phyloP scores from a whole-genome alignment of 2,113 vertebrate genomes.

The Callocephalon fimbriatum region DNA sequence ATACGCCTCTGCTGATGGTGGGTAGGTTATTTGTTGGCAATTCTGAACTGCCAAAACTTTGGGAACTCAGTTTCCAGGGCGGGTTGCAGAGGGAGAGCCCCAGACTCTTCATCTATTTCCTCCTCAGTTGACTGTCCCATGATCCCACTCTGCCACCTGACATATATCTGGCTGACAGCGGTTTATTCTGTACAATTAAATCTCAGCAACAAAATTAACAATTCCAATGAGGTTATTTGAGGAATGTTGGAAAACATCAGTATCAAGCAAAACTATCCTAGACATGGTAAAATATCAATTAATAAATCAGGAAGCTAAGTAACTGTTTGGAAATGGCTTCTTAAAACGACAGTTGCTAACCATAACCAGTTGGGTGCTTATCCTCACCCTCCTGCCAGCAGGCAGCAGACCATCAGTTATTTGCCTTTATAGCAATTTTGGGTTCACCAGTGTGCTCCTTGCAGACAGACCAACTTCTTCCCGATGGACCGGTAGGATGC shows the following conservation, averaged over 20 bases:
- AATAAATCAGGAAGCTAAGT: neutral
- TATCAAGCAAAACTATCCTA: neutral
- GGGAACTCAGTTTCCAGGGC: neutral
- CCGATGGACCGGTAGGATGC: neutral
- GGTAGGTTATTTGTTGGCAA: neutral
- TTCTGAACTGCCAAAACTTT: neutral
- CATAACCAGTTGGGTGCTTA: neutral
- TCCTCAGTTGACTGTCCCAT: neutral
- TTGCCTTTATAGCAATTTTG: neutral
- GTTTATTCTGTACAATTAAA: neutral
- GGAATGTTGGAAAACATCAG: neutral
- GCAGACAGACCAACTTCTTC: neutral
- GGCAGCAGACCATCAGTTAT: neutral
- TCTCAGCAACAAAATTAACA: neutral
- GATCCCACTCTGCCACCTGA: neutral
- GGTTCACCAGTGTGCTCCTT: neutral
- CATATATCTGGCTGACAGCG: neutral
- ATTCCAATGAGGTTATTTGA: neutral
- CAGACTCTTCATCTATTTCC: neutral
- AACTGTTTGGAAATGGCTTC: neutral
- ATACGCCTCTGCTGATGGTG: neutral
- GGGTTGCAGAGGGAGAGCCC: neutral
- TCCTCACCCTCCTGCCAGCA: neutral
- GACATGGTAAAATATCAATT: neutral
- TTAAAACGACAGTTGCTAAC: neutral